Evolutionary conservation across 2,113 vertebrate species (phyloP).

Genomic region (Hemibagrus wyckioides): DNA sequence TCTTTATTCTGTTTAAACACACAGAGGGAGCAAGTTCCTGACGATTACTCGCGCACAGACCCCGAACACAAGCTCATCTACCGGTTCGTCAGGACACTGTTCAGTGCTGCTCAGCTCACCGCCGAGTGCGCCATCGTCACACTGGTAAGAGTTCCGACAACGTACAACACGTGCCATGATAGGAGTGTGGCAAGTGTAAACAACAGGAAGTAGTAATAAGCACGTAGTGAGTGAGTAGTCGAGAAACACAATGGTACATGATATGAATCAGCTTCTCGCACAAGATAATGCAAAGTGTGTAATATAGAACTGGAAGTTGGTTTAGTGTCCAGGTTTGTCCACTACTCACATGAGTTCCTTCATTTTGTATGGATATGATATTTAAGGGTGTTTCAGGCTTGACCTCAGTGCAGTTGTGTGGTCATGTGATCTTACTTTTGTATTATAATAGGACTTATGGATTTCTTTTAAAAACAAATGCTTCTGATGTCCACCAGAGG

Average conservation of each 20-base stretch:
- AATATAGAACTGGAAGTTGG: neutral
- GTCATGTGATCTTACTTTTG: neutral
- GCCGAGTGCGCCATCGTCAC: slow-evolving; percentile 99
- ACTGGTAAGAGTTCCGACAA: slow-evolving; percentile 79
- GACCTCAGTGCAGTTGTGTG: neutral
- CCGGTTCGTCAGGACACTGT: slow-evolving; percentile 95
- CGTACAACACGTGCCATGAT: no score
- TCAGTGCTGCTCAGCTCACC: slow-evolving; percentile 97
- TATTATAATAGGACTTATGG: neutral
- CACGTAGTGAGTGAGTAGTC: neutral
- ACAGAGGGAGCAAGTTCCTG: slow-evolving; percentile 93
- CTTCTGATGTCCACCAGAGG: slow-evolving; percentile 78
- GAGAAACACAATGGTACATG: neutral
- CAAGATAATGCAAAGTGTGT: neutral
- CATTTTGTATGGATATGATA: neutral
- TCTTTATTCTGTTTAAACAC: neutral
- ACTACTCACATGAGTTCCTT: neutral
- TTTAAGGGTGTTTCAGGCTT: neutral
- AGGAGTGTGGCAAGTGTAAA: neutral
- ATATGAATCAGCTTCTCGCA: neutral
- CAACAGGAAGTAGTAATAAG: neutral
- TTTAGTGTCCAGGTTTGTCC: neutral
- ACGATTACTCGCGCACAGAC: slow-evolving; percentile 89
- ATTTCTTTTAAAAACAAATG: neutral
- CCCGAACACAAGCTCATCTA: slow-evolving; percentile 99